Percentiles rank a stretch among this genome's conserved stretches.
These are phyloP conservation scores for Papilio machaon DNA, from an alignment of 1,140 invertebrate genomes.

Conservation along the genomic window DNA sequence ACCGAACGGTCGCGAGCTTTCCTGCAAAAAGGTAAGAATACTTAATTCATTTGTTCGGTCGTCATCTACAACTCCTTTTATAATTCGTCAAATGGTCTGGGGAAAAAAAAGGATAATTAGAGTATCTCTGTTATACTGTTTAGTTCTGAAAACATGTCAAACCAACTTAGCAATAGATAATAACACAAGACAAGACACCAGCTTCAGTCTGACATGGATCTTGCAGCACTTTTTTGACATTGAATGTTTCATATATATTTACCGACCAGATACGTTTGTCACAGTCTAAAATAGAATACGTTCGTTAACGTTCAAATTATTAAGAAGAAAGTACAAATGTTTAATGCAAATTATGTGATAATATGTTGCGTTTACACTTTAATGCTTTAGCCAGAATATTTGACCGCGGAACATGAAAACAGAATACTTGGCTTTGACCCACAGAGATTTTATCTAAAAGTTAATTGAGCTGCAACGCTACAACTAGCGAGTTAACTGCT, in stretches of 20 bases:
- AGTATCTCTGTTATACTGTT: neutral
- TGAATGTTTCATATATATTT: too few relatives aligned
- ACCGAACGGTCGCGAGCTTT: conserved; percentile 48
- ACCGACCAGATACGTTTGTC: neutral
- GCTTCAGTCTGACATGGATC: neutral
- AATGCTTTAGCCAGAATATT: neutral
- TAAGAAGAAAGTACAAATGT: neutral
- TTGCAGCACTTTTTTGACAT: neutral
- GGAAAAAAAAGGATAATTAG: neutral
- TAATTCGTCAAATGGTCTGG: too few relatives aligned
- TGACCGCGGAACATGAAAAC: conserved; percentile 42
- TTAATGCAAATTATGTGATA: neutral
- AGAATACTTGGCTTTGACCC: conserved; percentile 61
- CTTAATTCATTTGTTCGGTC: neutral
- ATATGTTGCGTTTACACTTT: neutral
- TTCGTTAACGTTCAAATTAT: neutral
- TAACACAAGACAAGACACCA: neutral
- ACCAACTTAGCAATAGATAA: neutral
- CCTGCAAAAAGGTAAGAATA: conserved; percentile 15
- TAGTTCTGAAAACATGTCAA: neutral
- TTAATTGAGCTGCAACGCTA: conserved; percentile 57
- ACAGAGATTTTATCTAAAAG: conserved; percentile 64
- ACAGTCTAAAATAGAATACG: neutral
- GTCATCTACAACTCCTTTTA: too few relatives aligned
- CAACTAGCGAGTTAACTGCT: conserved; percentile 52